These are phyloP conservation scores for Acridotheres tristis DNA, from an alignment of 2,797 vertebrate genomes.

Conservation along the genomic window DNA sequence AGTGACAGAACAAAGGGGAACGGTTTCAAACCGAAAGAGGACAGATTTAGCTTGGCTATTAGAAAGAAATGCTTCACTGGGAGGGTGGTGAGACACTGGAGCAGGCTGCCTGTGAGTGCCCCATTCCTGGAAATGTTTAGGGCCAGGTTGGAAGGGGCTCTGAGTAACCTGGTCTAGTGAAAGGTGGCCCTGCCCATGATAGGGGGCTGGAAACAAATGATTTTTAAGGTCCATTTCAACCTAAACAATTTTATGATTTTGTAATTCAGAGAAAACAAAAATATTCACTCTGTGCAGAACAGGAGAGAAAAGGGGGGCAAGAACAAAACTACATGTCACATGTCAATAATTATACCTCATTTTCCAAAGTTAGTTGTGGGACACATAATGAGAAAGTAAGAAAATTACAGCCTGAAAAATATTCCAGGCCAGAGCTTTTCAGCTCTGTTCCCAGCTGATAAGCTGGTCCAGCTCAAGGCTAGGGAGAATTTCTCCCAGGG, in stretches of 20 bases:
- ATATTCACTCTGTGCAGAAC: not conserved
- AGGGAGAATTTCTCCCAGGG: too few relatives aligned
- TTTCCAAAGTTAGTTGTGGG: not conserved
- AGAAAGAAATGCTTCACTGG: not conserved
- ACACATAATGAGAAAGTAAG: too few relatives aligned
- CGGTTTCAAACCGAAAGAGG: not conserved
- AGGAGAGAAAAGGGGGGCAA: not conserved
- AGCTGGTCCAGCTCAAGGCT: too few relatives aligned
- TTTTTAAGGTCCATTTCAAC: not conserved
- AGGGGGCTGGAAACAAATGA: not conserved
- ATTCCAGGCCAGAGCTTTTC: too few relatives aligned
- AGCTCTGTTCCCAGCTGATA: too few relatives aligned
- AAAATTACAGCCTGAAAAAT: too few relatives aligned
- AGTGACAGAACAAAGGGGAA: not conserved
- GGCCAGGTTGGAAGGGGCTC: not conserved
- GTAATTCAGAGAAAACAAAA: not conserved
- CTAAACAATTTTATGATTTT: not conserved
- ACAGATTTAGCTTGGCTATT: not conserved
- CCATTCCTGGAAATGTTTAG: not conserved
- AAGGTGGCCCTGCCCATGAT: not conserved
- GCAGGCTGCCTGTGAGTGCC: not conserved
- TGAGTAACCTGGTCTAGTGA: not conserved
- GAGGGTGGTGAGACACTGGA: not conserved
- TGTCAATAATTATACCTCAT: not conserved
- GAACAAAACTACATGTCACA: not conserved